A percentile compares a stretch with the other conserved stretches of the same genome.
phyloP scores from a whole-genome alignment of 1,140 invertebrate species.

The Lepidotrigona ventralis region DNA sequence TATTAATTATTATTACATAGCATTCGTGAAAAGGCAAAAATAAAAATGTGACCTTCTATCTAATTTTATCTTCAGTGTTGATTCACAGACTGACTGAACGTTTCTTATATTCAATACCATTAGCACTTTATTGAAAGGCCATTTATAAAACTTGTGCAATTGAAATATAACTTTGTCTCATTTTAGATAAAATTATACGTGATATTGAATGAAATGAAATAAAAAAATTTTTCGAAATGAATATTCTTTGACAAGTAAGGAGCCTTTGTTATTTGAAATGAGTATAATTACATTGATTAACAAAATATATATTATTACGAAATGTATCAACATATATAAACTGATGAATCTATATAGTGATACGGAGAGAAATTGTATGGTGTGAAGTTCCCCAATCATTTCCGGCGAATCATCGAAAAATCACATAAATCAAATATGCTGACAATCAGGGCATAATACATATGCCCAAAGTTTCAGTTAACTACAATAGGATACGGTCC shows the following conservation, averaged over 20 bases:
- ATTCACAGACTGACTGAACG: neutral
- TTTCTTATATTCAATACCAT: neutral
- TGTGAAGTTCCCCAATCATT: slow-evolving; percentile 4
- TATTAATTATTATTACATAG: neutral
- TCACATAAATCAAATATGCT: neutral
- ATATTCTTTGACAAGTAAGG: neutral
- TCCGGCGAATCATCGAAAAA: slow-evolving; percentile 28
- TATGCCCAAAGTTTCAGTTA: neutral
- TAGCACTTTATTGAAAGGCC: too few relatives aligned
- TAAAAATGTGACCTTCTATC: neutral
- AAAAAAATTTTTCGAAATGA: neutral
- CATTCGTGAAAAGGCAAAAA: neutral
- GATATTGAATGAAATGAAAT: neutral
- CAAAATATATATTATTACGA: neutral
- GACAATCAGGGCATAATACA: neutral
- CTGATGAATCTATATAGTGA: neutral
- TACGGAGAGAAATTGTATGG: slow-evolving; percentile 3
- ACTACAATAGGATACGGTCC: slow-evolving; percentile 3
- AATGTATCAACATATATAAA: neutral
- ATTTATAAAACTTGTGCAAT: neutral
- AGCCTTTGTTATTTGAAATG: neutral
- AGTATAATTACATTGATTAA: neutral
- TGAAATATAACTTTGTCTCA: neutral
- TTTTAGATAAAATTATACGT: neutral
- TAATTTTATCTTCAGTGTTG: neutral